Percentiles rank a stretch among this genome's conserved stretches.
phyloP scores from a whole-genome alignment of 2,888 invertebrate species.

The Oscheius sp. region DNA sequence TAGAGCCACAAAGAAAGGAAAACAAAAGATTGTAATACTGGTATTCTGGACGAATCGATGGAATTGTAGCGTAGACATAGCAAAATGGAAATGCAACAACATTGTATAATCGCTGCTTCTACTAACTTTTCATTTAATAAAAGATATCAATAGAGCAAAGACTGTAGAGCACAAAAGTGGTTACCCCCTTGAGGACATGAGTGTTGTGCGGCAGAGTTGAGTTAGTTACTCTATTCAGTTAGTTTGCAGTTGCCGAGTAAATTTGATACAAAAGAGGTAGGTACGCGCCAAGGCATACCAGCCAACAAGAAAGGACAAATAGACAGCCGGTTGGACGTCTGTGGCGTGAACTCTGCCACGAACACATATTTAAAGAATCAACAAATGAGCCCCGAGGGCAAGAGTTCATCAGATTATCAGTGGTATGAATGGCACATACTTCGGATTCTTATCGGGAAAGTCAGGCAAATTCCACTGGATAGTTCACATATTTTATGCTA shows the following conservation, averaged over 20 bases:
- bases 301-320: conserved; percentile 35
- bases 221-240: background rate
- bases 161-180: conserved; percentile 5
- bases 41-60: background rate
- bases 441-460: too few relatives aligned
- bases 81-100: background rate
- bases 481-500: background rate
- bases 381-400: background rate
- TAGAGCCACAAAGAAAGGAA: background rate
- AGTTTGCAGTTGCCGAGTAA: conserved; percentile 31
- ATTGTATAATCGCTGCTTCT: background rate
- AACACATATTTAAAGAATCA: background rate
- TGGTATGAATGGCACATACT: background rate
- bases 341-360: conserved; percentile 33
- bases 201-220: conserved; percentile 18
- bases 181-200: conserved; percentile 27
- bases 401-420: conserved; percentile 5
- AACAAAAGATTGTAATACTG: background rate
- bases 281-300: conserved; percentile 33
- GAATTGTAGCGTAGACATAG: conserved; percentile 7
- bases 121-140: background rate
- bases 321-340: conserved; percentile 34
- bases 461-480: background rate
- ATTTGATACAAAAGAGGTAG: conserved; percentile 35
- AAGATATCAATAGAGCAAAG: background rate